A percentile compares a stretch with the other conserved stretches of the same genome.
Evolutionary conservation across 2,888 invertebrate genomes (phyloP).

Genomic region (Eledona agricola): DNA sequence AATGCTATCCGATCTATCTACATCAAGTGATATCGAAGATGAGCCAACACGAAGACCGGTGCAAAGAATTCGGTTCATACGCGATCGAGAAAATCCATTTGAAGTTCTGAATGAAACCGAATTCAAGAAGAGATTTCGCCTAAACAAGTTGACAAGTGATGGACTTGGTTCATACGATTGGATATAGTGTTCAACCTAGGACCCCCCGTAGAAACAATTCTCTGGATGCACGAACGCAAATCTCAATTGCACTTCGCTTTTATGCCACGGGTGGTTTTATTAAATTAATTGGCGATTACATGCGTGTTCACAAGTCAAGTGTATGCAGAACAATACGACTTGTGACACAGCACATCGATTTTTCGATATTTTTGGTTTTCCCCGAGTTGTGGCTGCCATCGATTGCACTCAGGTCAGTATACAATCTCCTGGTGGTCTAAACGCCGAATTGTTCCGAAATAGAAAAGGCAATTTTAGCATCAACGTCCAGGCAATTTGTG

Average conservation of each 20-base stretch:
- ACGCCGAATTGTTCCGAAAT: constrained; percentile 22
- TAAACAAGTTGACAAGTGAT: constrained; percentile 10
- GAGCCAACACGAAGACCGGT: too few species aligned
- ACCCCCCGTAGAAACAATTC: constrained; percentile 23
- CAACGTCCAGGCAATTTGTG: constrained; percentile 13
- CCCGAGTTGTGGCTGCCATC: constrained; percentile 13
- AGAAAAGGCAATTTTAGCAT: constrained; percentile 26
- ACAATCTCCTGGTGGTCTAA: constrained; percentile 23
- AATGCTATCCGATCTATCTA: too few species aligned
- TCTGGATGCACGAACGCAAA: constrained; percentile 10
- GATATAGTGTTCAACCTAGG: neutral
- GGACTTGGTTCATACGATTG: constrained; percentile 7
- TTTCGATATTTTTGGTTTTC: constrained; percentile 5
- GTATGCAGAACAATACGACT: constrained; percentile 9
- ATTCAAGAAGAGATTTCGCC: constrained; percentile 19
- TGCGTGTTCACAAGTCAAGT: constrained; percentile 4
- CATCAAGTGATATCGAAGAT: too few species aligned
- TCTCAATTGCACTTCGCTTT: constrained; percentile 17
- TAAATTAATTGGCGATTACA: constrained; percentile 9
- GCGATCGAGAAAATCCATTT: constrained; percentile 1
- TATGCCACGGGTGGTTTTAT: constrained; percentile 24
- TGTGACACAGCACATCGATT: constrained; percentile 21
- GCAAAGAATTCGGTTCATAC: neutral
- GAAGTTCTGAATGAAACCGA: constrained; percentile 2
- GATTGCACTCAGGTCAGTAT: constrained; percentile 29